These are phyloP conservation scores for Acronicta aceris DNA, from an alignment of 2,888 invertebrate species.

Conservation along the genomic window DNA sequence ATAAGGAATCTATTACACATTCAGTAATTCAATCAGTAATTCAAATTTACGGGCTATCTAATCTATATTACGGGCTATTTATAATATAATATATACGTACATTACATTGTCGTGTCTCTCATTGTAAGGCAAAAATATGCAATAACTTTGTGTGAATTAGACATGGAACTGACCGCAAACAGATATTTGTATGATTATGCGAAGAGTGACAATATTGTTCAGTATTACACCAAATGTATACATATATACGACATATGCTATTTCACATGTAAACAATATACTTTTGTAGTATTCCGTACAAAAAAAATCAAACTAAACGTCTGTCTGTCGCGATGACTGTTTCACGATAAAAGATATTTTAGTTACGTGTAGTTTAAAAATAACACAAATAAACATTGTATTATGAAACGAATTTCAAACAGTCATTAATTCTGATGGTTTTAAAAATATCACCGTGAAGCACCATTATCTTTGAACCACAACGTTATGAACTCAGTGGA, in stretches of 20 bases:
- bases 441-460: not conserved
- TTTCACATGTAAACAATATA: constrained; percentile 16
- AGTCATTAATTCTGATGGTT: not conserved
- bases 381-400: not conserved
- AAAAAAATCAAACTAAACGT: not conserved
- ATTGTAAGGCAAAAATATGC: constrained; percentile 37
- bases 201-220: constrained; percentile 30
- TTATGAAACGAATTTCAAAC: not conserved
- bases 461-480: not conserved
- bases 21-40: no score
- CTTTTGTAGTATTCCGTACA: constrained; percentile 3
- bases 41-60: no score
- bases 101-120: constrained; percentile 7
- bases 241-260: constrained; percentile 1
- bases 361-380: not conserved
- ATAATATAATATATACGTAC: no score
- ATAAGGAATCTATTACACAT: not conserved
- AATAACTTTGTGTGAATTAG: constrained; percentile 38
- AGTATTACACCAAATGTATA: constrained; percentile 8
- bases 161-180: constrained; percentile 48
- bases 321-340: not conserved
- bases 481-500: not conserved
- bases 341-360: not conserved
- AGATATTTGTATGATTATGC: constrained; percentile 37
- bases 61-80: no score